phyloP scores from a whole-genome alignment of 2,113 vertebrate species.

The Sinocyclocheilus grahami region DNA sequence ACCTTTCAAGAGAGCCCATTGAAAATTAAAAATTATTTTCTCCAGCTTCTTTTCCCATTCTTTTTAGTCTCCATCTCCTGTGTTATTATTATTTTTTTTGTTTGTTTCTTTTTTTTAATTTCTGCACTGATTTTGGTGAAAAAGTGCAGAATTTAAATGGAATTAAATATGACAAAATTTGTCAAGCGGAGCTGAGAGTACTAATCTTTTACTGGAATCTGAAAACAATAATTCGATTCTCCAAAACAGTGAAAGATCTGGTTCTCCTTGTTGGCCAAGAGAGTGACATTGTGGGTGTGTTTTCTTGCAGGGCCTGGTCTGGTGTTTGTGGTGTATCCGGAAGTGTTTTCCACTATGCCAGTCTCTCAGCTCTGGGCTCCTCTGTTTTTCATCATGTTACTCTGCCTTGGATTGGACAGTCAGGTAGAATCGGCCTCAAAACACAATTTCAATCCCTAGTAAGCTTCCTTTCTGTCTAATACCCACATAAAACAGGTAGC shows the following conservation, averaged over 20 bases:
- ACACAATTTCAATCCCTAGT: background rate
- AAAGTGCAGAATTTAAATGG: background rate
- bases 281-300: conserved; percentile 16
- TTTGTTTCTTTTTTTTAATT: background rate
- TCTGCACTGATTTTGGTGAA: background rate
- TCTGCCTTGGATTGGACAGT: conserved; percentile 77
- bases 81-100: background rate
- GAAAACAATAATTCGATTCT: background rate
- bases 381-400: conserved; percentile 78
- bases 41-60: background rate
- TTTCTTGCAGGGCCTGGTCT: conserved; percentile 73
- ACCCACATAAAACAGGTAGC: background rate
- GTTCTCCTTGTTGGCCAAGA: background rate
- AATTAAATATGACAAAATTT: background rate
- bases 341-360: conserved; percentile 75
- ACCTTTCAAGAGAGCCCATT: too few species aligned
- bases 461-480: background rate
- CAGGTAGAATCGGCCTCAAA: conserved; percentile 65
- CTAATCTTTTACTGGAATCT: background rate
- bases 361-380: conserved; percentile 70
- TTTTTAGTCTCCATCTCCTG: background rate
- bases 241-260: background rate
- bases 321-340: conserved; percentile 80
- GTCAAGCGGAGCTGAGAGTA: background rate
- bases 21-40: background rate